phyloP scores from a whole-genome alignment of 2,888 invertebrate genomes.

The Monochamus alternatus region DNA sequence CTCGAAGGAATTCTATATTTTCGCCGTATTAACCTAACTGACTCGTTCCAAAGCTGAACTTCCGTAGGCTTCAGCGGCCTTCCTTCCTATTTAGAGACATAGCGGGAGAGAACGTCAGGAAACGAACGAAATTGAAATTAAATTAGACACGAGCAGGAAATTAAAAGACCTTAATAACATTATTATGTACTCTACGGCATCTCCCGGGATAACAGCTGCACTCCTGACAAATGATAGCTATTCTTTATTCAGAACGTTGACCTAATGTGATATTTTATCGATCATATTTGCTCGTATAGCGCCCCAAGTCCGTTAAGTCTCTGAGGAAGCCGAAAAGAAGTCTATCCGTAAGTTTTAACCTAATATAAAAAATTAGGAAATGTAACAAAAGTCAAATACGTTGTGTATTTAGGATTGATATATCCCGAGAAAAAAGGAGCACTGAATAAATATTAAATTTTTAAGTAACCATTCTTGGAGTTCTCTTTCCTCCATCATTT shows the following conservation, averaged over 20 bases:
- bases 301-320: too few relatives aligned
- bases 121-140: conserved; percentile 9
- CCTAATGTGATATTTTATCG: neutral
- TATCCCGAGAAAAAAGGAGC: too few relatives aligned
- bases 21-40: neutral
- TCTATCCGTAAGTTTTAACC: too few relatives aligned
- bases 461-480: too few relatives aligned
- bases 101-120: neutral
- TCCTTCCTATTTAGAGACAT: neutral
- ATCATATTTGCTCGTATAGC: neutral
- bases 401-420: too few relatives aligned
- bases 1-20: too few relatives aligned
- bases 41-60: neutral
- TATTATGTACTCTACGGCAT: conserved; percentile 1
- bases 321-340: too few relatives aligned
- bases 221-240: neutral
- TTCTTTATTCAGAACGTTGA: conserved; percentile 3
- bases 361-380: too few relatives aligned
- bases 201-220: neutral
- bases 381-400: too few relatives aligned
- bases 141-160: conserved; percentile 15
- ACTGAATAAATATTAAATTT: too few relatives aligned
- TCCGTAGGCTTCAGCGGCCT: neutral
- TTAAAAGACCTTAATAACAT: conserved; percentile 4
- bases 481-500: too few relatives aligned